Evolutionary conservation across 2,113 vertebrate species (phyloP), one percentile per base, ranked within the genome.

Genomic region (Chloebia gouldiae): DNA sequence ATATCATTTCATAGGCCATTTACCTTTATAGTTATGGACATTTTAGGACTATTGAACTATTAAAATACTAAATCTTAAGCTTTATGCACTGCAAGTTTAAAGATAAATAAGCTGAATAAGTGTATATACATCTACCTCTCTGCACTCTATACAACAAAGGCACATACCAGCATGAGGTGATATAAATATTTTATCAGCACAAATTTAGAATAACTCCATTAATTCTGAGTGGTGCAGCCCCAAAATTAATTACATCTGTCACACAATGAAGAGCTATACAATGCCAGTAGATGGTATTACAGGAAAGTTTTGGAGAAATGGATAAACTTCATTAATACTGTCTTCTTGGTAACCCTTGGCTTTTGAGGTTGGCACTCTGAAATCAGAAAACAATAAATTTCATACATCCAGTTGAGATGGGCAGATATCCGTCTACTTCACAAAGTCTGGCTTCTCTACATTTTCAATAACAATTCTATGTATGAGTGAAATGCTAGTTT

Each of bases 1-100:
- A 45, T 75, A 91, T 92, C 1, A 0, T 95, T 96, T 91, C 86
- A 88, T 76, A 90, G 71, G 11, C 84, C 75, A 91, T 96, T 97
- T 97, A 88, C 86, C 69, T 95, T 96, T 94, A 95, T 64, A 94
- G 88, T 90, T 94, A 92, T 73, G 61, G 94, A 95, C 86, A 95
- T 83, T 95, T 94, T 79, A 96, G 81, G 61, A 86, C 56, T 93
- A 53, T 1, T 88, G 88, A 71, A 91, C 71, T 91, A 93, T 90
- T 90, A 81, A 95, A 90, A 50, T 59, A 89, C 27, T 70, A 76
- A 42, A 70, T 85, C 39, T 91, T 94, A 49, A 92, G 80, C 33
- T 88, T 92, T 90, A 81, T 44, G 16, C 53, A 39, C 37, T 57
- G 12, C 66, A 86, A 91, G n/a, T 72, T 45, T 80, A 73, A 86